Base-by-base conservation (phyloP, 2,888 invertebrate genomes). In the Tiliacea aurago region DNA sequence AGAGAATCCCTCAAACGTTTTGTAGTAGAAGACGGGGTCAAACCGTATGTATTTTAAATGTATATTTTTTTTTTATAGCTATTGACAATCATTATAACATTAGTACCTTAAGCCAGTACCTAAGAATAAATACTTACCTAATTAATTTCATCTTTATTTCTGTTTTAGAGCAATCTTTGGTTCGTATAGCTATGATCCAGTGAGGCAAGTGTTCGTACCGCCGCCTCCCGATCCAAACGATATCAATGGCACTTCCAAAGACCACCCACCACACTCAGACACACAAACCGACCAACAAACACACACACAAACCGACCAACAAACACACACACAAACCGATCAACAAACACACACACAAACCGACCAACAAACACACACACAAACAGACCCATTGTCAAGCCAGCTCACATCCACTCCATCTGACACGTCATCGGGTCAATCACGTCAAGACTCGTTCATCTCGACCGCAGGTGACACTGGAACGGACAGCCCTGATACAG, bases 31-130 rank as follows among this genome's bases (percentile, higher is more conserved):
- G 84, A 85, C 2, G 85, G 82, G 2, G 72, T 73, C 6, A 88
- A 88, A 76, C 87, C 85, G 91, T 90, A 84, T 15, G 89, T 85
- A 62, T 51, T 49, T 33, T n/a, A n/a, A n/a, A n/a, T n/a, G n/a
- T n/a, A n/a, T n/a, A n/a, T n/a, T n/a, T n/a, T n/a, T n/a, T n/a
- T n/a, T n/a, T n/a, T n/a, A n/a, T n/a, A n/a, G n/a, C 33, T 51
- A 23, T 13, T n/a, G 1, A 49, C 33, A 33, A n/a, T 23, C 0
- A 23, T 47, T 45, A 6, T 20, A 37, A 13, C 18, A 70, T 28
- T 66, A 37, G 18, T 47, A 37, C 13, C 9, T 49, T 28, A 43
- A 33, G 18, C 10, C n/a, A 45, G 15, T 37, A n/a, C n/a, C n/a
- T n/a, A 37, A 37, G 4, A 69, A 47, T 18, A 43, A 23, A 43